These are phyloP conservation scores for Pyrrhosoma nymphula DNA, from an alignment of 2,888 invertebrate species.

Conservation along the genomic window DNA sequence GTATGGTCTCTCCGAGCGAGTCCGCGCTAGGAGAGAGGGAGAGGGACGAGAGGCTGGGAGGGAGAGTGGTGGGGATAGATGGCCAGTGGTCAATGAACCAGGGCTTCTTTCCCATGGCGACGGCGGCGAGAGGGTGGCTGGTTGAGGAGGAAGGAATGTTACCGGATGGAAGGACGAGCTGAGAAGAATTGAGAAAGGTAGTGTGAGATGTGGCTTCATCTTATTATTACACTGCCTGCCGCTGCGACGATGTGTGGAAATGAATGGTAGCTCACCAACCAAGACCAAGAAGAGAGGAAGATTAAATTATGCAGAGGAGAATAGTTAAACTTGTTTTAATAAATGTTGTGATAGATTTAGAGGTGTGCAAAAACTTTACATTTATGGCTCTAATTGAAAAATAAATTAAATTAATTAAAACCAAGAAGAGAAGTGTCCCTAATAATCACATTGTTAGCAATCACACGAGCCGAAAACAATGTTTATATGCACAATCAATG, in stretches of 20 bases:
- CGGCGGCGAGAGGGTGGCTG: not conserved
- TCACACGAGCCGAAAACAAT: too few species aligned
- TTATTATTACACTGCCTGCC: not conserved
- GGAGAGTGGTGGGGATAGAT: not conserved
- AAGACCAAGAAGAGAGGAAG: too few species aligned
- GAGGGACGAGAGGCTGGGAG: not conserved
- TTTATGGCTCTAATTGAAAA: too few species aligned
- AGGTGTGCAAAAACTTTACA: too few species aligned
- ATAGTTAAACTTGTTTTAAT: too few species aligned
- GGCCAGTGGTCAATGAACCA: slow-evolving; percentile 40
- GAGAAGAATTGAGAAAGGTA: not conserved
- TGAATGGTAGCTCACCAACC: too few species aligned
- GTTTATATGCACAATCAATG: too few species aligned
- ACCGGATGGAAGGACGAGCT: not conserved
- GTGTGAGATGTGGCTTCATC: not conserved
- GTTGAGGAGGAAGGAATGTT: not conserved
- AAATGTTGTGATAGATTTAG: too few species aligned
- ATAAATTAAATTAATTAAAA: too few species aligned
- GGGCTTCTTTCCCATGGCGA: not conserved
- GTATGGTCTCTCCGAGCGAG: slow-evolving; percentile 22
- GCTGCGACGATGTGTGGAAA: not conserved
- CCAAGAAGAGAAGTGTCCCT: too few species aligned
- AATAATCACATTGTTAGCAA: too few species aligned
- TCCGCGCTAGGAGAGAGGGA: not conserved
- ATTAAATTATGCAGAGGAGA: too few species aligned